phyloP scores from a whole-genome alignment of 2,113 vertebrate species.

The Rhodinocichla rosea region DNA sequence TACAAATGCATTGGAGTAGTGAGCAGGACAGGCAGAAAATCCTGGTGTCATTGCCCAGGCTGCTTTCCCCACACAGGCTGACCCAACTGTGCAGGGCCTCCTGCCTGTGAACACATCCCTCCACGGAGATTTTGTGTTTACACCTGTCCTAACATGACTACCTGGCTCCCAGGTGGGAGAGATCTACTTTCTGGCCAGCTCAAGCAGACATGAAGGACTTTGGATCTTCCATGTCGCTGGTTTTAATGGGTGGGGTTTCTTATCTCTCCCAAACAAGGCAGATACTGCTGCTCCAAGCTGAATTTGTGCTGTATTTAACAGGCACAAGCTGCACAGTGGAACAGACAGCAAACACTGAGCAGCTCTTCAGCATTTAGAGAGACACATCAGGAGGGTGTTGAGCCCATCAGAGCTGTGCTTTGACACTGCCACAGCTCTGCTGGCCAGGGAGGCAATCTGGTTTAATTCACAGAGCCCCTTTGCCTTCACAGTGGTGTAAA shows the following conservation, averaged over 20 bases:
- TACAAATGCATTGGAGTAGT: background rate
- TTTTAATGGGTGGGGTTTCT: background rate
- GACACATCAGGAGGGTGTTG: background rate
- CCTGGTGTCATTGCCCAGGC: background rate
- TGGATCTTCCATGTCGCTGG: background rate
- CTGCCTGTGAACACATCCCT: background rate
- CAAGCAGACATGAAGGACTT: background rate
- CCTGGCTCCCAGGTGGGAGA: background rate
- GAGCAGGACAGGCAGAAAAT: background rate
- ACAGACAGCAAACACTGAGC: background rate
- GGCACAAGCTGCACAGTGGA: background rate
- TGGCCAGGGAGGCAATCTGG: background rate
- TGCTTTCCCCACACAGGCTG: background rate
- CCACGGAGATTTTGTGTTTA: background rate
- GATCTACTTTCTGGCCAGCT: background rate
- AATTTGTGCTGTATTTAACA: background rate
- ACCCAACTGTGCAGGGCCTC: background rate
- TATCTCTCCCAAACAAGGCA: background rate
- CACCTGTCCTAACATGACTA: background rate
- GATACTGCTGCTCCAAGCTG: background rate
- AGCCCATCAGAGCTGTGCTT: background rate
- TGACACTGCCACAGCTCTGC: background rate
- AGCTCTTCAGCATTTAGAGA: background rate
- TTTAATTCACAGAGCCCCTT: background rate
- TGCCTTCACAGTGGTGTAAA: background rate